Conservation (phyloP, 2,888 invertebrate species). For the Erebia aethiops region DNA sequence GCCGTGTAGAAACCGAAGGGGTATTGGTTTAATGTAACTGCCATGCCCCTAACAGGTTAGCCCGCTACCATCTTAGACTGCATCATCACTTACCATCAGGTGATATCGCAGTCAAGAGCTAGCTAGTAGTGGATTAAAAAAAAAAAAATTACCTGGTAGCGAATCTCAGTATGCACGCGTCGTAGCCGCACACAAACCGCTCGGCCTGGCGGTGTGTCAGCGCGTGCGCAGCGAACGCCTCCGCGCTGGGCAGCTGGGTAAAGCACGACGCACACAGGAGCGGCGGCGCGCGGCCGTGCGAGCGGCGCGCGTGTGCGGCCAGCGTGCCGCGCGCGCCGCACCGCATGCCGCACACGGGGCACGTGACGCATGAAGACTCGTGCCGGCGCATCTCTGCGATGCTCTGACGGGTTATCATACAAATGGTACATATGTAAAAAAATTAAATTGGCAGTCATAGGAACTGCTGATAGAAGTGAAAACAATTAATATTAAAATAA, state of each 20-base stretch:
- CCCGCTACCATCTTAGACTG: too few species aligned
- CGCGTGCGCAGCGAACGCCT: constrained; percentile 59
- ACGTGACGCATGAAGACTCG: constrained; percentile 45
- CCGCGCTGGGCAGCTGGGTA: constrained; percentile 45
- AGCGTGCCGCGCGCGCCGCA: constrained; percentile 46
- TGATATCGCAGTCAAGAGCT: too few species aligned
- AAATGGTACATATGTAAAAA: too few species aligned
- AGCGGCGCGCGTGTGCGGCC: constrained; percentile 47
- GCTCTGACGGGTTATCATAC: constrained; percentile 38
- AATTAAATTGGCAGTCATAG: too few species aligned
- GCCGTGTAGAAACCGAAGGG: too few species aligned
- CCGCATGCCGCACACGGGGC: constrained; percentile 40
- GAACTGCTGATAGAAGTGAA: too few species aligned
- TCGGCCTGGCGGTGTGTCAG: constrained; percentile 62
- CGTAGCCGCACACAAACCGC: constrained; percentile 73
- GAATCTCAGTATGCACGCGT: constrained; percentile 71
- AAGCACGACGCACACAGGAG: constrained; percentile 60
- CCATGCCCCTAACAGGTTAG: too few species aligned
- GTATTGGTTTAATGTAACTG: too few species aligned
- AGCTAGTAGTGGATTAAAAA: too few species aligned
- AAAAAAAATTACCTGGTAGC: constrained; percentile 62
- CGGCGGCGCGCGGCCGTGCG: constrained; percentile 44
- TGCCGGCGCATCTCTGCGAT: constrained; percentile 50
- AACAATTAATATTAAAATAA: too few species aligned
- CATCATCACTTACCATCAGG: too few species aligned